Evolutionary conservation across 2,113 vertebrate species (phyloP).

Genomic region (Brachionichthys hirsutus): DNA sequence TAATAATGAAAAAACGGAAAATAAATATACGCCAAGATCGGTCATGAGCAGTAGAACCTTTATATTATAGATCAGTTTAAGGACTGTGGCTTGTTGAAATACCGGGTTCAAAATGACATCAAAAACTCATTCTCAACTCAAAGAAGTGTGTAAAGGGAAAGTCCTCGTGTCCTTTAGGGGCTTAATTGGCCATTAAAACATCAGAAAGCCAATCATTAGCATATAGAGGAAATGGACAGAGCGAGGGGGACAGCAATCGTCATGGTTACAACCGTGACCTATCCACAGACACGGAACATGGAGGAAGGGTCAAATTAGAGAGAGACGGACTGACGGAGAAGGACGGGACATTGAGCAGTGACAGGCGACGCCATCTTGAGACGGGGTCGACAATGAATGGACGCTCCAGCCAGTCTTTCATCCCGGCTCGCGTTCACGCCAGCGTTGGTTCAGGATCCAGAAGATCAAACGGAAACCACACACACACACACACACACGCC

Average conservation of each 20-base stretch:
- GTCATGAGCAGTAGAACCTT: too few species aligned
- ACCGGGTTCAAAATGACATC: background rate
- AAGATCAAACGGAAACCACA: background rate
- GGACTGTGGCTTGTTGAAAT: background rate
- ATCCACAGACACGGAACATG: constrained; percentile 61
- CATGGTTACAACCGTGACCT: constrained; percentile 71
- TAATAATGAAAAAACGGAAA: too few species aligned
- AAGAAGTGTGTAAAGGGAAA: constrained; percentile 32
- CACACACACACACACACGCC: constrained; percentile 11
- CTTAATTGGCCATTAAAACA: constrained; percentile 64
- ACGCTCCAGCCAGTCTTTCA: constrained; percentile 22
- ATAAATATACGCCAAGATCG: too few species aligned
- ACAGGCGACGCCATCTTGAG: background rate
- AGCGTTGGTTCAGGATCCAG: constrained; percentile 16
- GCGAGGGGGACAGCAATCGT: constrained; percentile 43
- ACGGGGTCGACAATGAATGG: constrained; percentile 15
- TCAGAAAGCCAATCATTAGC: constrained; percentile 52
- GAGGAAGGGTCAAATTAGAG: constrained; percentile 52
- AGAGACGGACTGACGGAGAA: constrained; percentile 23
- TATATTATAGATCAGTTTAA: background rate
- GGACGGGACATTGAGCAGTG: constrained; percentile 6
- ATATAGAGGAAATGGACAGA: constrained; percentile 40
- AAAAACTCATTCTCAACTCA: constrained; percentile 3
- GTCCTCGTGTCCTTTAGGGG: constrained; percentile 15
- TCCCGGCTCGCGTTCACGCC: constrained; percentile 39